phyloP scores from a whole-genome alignment of 1,140 invertebrate genomes.

The Chrysoperla carnea region DNA sequence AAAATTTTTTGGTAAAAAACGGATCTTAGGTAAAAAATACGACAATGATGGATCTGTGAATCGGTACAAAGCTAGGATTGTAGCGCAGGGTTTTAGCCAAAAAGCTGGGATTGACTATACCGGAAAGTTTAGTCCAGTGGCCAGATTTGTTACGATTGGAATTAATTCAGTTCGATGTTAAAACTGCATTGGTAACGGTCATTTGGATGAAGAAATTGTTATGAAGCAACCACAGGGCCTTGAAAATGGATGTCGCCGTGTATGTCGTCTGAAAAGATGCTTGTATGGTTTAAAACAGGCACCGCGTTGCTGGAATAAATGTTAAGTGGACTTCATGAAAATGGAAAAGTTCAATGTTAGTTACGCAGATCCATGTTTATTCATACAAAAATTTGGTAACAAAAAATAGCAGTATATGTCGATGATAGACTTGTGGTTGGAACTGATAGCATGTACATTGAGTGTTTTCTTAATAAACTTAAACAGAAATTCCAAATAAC shows the following conservation, averaged over 20 bases:
- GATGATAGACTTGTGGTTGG: slow-evolving; percentile 27
- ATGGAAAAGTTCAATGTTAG: slow-evolving; percentile 17
- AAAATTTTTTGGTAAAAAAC: too few species aligned
- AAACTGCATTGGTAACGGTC: slow-evolving; percentile 21
- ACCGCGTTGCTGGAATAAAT: too few species aligned
- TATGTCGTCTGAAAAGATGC: slow-evolving; percentile 19
- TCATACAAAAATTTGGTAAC: slow-evolving; percentile 10
- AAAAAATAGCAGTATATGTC: slow-evolving; percentile 23
- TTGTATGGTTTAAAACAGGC: too few species aligned
- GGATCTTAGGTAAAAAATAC: too few species aligned
- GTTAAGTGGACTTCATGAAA: slow-evolving; percentile 10
- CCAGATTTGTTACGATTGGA: slow-evolving; percentile 12
- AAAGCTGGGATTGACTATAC: slow-evolving; percentile 18
- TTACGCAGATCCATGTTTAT: slow-evolving; percentile 21
- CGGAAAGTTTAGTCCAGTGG: slow-evolving; percentile 19
- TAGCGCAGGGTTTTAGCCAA: slow-evolving; percentile 21
- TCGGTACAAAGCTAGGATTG: slow-evolving; percentile 19
- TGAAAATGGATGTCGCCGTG: slow-evolving; percentile 11
- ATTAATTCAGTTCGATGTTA: slow-evolving; percentile 18
- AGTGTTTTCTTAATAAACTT: too few species aligned
- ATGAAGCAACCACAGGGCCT: slow-evolving; percentile 20
- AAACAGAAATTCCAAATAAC: too few species aligned
- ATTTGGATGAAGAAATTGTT: slow-evolving; percentile 18
- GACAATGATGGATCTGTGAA: too few species aligned
- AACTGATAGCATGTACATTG: too few species aligned